A percentile compares a stretch with the other conserved stretches of the same genome.
These are phyloP conservation scores for Triplophysa siluroides DNA, from an alignment of 2,113 vertebrate species.

Conservation along the genomic window DNA sequence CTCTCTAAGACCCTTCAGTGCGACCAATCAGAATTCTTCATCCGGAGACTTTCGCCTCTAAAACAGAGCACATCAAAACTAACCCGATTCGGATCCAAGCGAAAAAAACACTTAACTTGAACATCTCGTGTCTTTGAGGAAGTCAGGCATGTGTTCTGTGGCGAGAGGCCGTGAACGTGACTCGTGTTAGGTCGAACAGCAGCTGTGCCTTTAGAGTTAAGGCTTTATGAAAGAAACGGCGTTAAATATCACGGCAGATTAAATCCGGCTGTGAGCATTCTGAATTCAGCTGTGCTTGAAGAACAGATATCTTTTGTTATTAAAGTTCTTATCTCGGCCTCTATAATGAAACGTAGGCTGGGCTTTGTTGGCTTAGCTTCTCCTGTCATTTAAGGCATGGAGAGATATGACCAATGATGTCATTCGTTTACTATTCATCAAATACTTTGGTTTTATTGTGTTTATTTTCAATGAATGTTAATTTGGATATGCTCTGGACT, in stretches of 20 bases:
- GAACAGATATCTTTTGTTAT: conserved; percentile 81
- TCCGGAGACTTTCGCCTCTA: not conserved
- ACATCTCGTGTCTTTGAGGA: conserved; percentile 57
- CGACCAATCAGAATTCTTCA: not conserved
- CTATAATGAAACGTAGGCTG: conserved; percentile 72
- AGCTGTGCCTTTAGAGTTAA: conserved; percentile 45
- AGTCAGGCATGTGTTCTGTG: conserved; percentile 43
- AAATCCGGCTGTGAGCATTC: conserved; percentile 57
- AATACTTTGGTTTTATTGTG: conserved; percentile 2
- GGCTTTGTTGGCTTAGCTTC: conserved; percentile 49
- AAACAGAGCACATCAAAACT: conserved; percentile 13
- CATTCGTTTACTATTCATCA: not conserved
- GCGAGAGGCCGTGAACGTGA: not conserved
- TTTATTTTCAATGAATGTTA: conserved; percentile 1
- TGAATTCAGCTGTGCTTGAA: conserved; percentile 54
- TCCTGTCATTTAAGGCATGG: conserved; percentile 14
- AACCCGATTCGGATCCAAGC: conserved; percentile 39
- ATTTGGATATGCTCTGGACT: not conserved
- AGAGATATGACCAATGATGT: conserved; percentile 29
- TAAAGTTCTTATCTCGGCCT: conserved; percentile 89
- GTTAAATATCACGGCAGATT: conserved; percentile 72
- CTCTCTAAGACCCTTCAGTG: not conserved
- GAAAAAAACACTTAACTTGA: not conserved
- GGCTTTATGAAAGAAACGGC: conserved; percentile 44
- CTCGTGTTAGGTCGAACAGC: conserved; percentile 26